A percentile compares a stretch with the other conserved stretches of the same genome.
Conservation (phyloP, 2,888 invertebrate genomes). For the Physocephala rufipes region DNA sequence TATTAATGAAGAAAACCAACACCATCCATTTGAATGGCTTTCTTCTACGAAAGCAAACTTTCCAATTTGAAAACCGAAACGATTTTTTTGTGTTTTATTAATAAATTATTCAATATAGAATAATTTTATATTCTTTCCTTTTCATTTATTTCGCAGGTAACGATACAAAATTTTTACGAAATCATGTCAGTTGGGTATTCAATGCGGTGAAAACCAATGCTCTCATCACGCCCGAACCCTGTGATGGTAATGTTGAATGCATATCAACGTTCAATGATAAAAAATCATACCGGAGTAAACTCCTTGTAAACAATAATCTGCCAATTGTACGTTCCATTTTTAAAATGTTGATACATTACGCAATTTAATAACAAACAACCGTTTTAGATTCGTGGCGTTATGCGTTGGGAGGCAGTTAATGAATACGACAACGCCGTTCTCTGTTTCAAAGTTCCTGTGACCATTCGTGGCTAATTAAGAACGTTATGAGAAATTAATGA, state of each 20-base stretch:
- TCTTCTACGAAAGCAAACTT: too few species aligned
- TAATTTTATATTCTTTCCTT: not conserved
- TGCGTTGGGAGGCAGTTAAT: slow-evolving; percentile 61
- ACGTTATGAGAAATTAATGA: not conserved
- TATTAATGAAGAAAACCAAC: too few species aligned
- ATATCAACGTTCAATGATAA: slow-evolving; percentile 51
- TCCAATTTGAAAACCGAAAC: too few species aligned
- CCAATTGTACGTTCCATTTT: slow-evolving; percentile 54
- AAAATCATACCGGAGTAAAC: slow-evolving; percentile 57
- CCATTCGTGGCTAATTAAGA: slow-evolving; percentile 42
- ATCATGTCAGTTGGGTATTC: slow-evolving; percentile 60
- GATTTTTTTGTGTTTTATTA: not conserved
- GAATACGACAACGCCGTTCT: slow-evolving; percentile 53
- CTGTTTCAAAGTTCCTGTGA: slow-evolving; percentile 61
- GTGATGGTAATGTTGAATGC: slow-evolving; percentile 57
- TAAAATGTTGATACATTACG: not conserved
- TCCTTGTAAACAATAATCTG: slow-evolving; percentile 54
- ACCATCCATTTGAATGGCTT: too few species aligned
- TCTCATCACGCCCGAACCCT: slow-evolving; percentile 59
- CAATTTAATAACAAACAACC: not conserved
- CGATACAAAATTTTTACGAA: slow-evolving; percentile 56
- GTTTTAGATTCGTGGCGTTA: slow-evolving; percentile 63
- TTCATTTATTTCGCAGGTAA: slow-evolving; percentile 47
- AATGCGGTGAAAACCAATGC: slow-evolving; percentile 56
- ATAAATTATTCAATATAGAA: not conserved